These are phyloP conservation scores for Hololepta plana DNA, from an alignment of 2,888 invertebrate species.

Conservation along the genomic window DNA sequence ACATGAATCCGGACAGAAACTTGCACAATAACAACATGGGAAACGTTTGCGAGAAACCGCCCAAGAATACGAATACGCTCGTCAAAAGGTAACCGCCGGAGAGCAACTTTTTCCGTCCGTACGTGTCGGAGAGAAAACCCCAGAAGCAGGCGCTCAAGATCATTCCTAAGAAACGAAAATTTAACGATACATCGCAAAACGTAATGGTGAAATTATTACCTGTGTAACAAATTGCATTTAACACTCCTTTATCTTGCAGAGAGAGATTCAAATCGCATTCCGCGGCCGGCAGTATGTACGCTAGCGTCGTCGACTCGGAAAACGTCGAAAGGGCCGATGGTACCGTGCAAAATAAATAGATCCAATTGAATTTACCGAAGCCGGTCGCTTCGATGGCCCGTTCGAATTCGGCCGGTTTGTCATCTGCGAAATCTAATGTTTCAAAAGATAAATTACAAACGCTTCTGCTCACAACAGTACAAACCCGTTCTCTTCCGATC, in stretches of 20 bases:
- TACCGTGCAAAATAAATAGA: slow-evolving; percentile 36
- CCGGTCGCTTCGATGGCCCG: slow-evolving; percentile 48
- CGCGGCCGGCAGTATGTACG: slow-evolving; percentile 51
- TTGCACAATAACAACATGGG: slow-evolving; percentile 45
- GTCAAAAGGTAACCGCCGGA: slow-evolving; percentile 45
- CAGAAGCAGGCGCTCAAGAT: slow-evolving; percentile 54
- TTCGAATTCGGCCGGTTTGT: slow-evolving; percentile 47
- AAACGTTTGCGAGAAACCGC: slow-evolving; percentile 46
- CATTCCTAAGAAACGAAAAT: slow-evolving; percentile 39
- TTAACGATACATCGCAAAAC: background rate
- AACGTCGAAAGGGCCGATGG: slow-evolving; percentile 45
- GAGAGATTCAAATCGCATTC: slow-evolving; percentile 51
- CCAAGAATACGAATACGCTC: slow-evolving; percentile 40
- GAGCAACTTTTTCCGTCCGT: slow-evolving; percentile 48
- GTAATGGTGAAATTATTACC: slow-evolving; percentile 26
- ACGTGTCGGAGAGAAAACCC: slow-evolving; percentile 59
- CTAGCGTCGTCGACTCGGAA: slow-evolving; percentile 48
- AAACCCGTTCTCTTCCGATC: background rate
- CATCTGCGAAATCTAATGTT: slow-evolving; percentile 8
- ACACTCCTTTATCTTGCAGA: slow-evolving; percentile 44
- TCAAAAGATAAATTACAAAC: too few species aligned
- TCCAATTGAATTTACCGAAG: slow-evolving; percentile 51
- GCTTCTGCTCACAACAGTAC: too few species aligned
- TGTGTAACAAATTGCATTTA: slow-evolving; percentile 49
- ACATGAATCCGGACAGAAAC: slow-evolving; percentile 58